Percentiles rank a stretch among this genome's conserved stretches.
phyloP scores from a whole-genome alignment of 2,797 vertebrate genomes.

The Tangara arthus region DNA sequence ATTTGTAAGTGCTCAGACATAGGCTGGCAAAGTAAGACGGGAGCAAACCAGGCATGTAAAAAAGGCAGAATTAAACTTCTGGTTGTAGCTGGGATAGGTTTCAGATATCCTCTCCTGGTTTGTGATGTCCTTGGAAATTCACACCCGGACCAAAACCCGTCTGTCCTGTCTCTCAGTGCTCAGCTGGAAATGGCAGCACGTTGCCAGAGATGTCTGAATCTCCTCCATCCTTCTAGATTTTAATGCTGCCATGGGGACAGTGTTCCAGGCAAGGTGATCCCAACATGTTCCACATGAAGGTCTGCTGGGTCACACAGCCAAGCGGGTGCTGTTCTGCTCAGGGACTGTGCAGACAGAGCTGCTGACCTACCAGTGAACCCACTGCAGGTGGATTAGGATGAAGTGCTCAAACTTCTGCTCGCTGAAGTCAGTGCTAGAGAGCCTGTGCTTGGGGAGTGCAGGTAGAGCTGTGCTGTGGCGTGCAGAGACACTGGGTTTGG shows the following conservation, averaged over 20 bases:
- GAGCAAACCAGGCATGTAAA: not conserved
- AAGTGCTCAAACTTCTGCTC: not conserved
- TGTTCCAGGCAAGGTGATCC: not conserved
- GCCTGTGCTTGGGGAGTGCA: not conserved
- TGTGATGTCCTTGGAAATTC: not conserved
- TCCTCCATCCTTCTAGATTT: not conserved
- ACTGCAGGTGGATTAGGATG: not conserved
- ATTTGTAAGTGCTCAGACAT: not conserved
- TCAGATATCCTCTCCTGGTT: not conserved
- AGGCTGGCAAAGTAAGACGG: not conserved
- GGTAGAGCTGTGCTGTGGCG: not conserved
- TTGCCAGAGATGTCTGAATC: not conserved
- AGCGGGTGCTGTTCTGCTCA: not conserved
- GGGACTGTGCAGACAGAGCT: not conserved
- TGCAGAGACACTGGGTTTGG: not conserved
- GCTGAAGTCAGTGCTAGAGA: not conserved
- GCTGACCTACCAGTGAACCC: not conserved
- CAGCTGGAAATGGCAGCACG: not conserved
- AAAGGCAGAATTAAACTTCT: not conserved
- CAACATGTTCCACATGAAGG: not conserved
- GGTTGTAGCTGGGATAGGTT: not conserved
- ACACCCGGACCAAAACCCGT: not conserved
- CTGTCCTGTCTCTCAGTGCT: not conserved
- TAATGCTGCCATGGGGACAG: not conserved
- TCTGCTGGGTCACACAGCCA: not conserved